A percentile compares a stretch with the other conserved stretches of the same genome.
Conservation (phyloP, 2,888 invertebrate genomes). For the Oasisia sp. region DNA sequence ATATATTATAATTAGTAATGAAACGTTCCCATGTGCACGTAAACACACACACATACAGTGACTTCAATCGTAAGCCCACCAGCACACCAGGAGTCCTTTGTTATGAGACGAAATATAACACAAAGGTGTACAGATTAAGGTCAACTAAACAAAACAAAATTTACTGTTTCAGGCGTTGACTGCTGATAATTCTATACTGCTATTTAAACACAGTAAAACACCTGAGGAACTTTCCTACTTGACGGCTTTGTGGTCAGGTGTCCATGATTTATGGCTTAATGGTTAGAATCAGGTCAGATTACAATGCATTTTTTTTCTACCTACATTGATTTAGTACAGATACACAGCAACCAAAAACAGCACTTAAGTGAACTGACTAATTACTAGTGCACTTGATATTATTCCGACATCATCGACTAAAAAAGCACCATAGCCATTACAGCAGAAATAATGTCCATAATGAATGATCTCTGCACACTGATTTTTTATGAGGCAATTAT, state of each 20-base stretch:
- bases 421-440: background rate
- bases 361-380: background rate
- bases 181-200: background rate
- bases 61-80: background rate
- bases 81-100: background rate
- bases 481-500: background rate
- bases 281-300: background rate
- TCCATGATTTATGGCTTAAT: background rate
- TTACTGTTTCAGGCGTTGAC: background rate
- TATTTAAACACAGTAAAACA: background rate
- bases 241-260: background rate
- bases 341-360: background rate
- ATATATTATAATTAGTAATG: no score
- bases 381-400: background rate
- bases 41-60: no score
- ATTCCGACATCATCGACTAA: constrained; percentile 28
- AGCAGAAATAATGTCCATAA: background rate
- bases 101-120: background rate
- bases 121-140: background rate
- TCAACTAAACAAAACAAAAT: background rate
- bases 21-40: no score
- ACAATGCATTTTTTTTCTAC: background rate
- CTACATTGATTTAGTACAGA: background rate
- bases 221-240: background rate
- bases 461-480: background rate